phyloP scores from a whole-genome alignment of 2,113 vertebrate genomes.

The Chroicocephalus ridibundus region DNA sequence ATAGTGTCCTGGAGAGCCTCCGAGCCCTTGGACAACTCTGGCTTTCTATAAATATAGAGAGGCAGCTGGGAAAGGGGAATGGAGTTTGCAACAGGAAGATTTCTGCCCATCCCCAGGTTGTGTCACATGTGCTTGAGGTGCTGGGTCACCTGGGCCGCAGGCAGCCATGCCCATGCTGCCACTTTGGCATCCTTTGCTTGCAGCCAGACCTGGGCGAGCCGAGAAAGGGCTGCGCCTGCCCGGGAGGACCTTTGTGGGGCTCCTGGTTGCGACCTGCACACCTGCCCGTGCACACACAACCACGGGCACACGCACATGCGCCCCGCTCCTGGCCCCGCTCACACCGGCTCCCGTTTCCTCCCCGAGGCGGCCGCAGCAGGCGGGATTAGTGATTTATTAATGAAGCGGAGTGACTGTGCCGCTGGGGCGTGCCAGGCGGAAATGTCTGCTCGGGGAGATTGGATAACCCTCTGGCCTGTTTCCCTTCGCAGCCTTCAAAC shows the following conservation, averaged over 20 bases:
- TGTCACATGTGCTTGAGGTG: accelerated
- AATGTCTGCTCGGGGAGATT: conserved; percentile 83
- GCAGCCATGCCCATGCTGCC: neutral
- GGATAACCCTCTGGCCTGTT: conserved; percentile 61
- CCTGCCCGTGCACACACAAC: accelerated
- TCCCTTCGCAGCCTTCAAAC: conserved; percentile 49
- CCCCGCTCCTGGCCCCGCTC: neutral
- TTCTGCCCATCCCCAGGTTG: neutral
- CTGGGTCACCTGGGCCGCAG: accelerated
- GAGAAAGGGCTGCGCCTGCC: neutral
- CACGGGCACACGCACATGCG: accelerated
- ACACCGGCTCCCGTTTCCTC: conserved; percentile 36
- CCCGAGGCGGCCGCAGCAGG: conserved; percentile 2
- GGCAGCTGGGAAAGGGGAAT: neutral
- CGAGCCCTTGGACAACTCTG: neutral
- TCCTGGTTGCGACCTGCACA: neutral
- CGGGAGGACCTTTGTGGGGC: neutral
- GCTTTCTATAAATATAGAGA: neutral
- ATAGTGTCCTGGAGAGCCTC: neutral
- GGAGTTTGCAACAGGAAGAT: neutral
- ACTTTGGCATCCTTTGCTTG: accelerated
- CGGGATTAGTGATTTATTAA: conserved; percentile 78
- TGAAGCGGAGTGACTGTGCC: conserved; percentile 58
- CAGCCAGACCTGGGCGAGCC: accelerated
- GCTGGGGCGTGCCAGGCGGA: conserved; percentile 73